Percentiles rank a stretch among this genome's conserved stretches.
phyloP scores from a whole-genome alignment of 92 coral and sea anemone genomes.

The Palythoa heliodiscus region DNA sequence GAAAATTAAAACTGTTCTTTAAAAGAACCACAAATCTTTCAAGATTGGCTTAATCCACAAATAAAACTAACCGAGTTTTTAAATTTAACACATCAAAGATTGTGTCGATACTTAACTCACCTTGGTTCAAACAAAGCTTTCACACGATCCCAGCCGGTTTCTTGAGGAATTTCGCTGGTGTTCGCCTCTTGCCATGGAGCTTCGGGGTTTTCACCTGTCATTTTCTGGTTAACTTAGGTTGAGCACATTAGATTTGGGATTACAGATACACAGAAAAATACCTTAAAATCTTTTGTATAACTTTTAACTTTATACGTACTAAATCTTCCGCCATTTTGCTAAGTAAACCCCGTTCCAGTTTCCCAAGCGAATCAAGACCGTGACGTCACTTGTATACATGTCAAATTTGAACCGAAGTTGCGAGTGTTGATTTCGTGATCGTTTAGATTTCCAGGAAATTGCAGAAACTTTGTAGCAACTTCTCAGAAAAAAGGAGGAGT shows the following conservation, averaged over 20 bases:
- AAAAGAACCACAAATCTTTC: no score
- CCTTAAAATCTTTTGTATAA: background rate
- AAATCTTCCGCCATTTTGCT: slow-evolving; percentile 64
- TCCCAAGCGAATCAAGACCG: background rate
- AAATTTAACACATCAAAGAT: background rate
- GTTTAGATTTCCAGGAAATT: slow-evolving; percentile 36
- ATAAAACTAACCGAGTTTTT: background rate
- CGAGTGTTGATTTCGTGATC: background rate
- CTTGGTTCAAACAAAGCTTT: slow-evolving; percentile 68
- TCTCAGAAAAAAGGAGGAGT: slow-evolving; percentile 35
- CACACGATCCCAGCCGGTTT: slow-evolving; percentile 78
- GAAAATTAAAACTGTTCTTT: no score
- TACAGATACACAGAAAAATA: background rate
- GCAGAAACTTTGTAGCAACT: slow-evolving; percentile 10
- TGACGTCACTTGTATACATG: slow-evolving; percentile 38
- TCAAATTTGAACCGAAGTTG: no score
- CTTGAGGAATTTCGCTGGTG: slow-evolving; percentile 6
- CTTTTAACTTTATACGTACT: no score
- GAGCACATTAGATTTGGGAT: background rate
- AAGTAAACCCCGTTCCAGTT: background rate
- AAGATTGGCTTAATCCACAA: no score
- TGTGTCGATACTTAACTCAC: slow-evolving; percentile 19
- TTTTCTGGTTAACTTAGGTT: background rate
- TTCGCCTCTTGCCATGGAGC: background rate
- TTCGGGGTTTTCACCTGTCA: background rate